phyloP scores from a whole-genome alignment of 2,888 invertebrate species.

The Drosophila multiciliata region DNA sequence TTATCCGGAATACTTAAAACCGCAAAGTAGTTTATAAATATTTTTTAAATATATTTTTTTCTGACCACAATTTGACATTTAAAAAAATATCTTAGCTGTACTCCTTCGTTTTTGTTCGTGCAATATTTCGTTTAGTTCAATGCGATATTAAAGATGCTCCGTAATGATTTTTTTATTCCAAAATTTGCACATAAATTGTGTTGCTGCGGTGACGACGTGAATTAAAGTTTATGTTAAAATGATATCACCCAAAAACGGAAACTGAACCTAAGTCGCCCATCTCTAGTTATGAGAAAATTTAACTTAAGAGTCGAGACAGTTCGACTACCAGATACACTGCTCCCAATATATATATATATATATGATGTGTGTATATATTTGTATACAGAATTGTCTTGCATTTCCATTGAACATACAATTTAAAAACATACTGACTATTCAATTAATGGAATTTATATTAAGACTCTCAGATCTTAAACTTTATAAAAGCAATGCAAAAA shows the following conservation, averaged over 20 bases:
- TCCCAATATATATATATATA: too few relatives aligned
- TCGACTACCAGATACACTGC: neutral
- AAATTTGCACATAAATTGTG: too few relatives aligned
- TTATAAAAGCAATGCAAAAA: too few relatives aligned
- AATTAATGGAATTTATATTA: too few relatives aligned
- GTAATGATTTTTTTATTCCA: too few relatives aligned
- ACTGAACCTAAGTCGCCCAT: too few relatives aligned
- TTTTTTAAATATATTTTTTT: neutral
- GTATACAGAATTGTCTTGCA: neutral
- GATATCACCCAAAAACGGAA: neutral
- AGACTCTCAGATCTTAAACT: too few relatives aligned
- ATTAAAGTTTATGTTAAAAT: neutral
- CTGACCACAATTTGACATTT: neutral
- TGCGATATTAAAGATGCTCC: neutral
- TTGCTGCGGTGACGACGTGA: too few relatives aligned
- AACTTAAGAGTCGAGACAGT: neutral
- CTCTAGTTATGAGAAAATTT: too few relatives aligned
- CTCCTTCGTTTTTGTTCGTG: neutral
- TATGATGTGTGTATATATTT: neutral
- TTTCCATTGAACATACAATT: neutral
- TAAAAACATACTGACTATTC: neutral
- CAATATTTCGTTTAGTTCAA: neutral
- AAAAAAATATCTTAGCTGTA: neutral
- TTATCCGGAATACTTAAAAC: neutral
- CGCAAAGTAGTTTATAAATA: neutral